Conservation (phyloP, 23 tunicate genomes). For the Trididemnum miniatum region DNA sequence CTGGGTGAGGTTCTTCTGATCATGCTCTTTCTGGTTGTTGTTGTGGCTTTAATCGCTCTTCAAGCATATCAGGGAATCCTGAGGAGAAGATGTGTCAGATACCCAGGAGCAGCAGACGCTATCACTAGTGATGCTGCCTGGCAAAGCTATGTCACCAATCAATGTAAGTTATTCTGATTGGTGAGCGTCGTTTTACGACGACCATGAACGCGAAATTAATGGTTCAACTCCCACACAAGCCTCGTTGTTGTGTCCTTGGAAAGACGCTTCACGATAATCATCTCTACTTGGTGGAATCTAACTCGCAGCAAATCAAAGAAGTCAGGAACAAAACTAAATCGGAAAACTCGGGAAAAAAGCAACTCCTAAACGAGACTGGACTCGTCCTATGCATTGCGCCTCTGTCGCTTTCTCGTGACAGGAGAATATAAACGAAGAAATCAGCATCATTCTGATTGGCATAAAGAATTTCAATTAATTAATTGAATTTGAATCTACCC, state of each 20-base stretch:
- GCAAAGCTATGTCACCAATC: slow-evolving; percentile 29
- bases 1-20: slow-evolving; percentile 95
- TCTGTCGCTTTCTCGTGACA: too few relatives aligned
- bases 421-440: too few relatives aligned
- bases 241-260: neutral
- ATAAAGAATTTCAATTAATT: too few relatives aligned
- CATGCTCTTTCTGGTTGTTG: slow-evolving; percentile 85
- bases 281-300: neutral
- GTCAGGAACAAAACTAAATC: too few relatives aligned
- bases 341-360: too few relatives aligned
- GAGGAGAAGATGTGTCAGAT: slow-evolving; percentile 68
- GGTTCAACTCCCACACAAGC: neutral
- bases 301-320: too few relatives aligned
- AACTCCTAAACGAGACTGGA: too few relatives aligned
- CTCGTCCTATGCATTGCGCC: too few relatives aligned
- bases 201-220: neutral
- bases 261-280: neutral
- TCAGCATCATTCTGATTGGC: too few relatives aligned
- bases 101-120: slow-evolving; percentile 19
- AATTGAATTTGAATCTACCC: too few relatives aligned
- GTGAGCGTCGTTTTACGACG: neutral
- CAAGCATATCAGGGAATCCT: slow-evolving; percentile 95
- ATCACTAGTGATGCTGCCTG: slow-evolving; percentile 19
- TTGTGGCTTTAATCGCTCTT: slow-evolving; percentile 82
- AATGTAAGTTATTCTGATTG: neutral